Evolutionary conservation across 2,888 invertebrate species (phyloP).

Genomic region (Pristionchus arcanus): DNA sequence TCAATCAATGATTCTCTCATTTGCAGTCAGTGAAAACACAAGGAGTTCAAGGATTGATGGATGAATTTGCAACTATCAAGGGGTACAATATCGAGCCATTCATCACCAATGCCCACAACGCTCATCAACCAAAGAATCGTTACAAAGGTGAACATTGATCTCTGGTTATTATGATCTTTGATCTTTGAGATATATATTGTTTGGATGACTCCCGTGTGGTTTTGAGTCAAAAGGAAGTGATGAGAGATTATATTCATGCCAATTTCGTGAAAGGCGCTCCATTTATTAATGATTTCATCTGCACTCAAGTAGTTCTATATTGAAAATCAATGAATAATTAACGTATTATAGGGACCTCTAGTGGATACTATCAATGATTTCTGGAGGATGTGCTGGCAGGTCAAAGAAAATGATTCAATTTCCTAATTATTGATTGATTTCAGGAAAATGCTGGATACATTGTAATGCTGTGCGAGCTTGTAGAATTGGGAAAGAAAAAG

Average conservation of each 20-base stretch:
- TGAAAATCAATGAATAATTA: not conserved
- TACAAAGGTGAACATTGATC: slow-evolving; percentile 37
- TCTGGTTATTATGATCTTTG: not conserved
- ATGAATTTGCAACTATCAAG: slow-evolving; percentile 15
- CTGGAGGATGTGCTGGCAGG: slow-evolving; percentile 67
- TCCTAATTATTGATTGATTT: not conserved
- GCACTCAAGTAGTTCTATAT: not conserved
- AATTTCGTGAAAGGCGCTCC: slow-evolving; percentile 59
- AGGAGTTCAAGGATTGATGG: slow-evolving; percentile 21
- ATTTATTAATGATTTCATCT: slow-evolving; percentile 39
- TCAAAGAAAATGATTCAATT: not conserved
- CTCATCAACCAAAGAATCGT: slow-evolving; percentile 39
- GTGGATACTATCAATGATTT: slow-evolving; percentile 65
- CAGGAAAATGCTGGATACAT: slow-evolving; percentile 60
- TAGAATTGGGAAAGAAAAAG: slow-evolving; percentile 61
- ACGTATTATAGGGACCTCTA: slow-evolving; percentile 62
- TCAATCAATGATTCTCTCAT: not conserved
- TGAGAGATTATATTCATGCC: slow-evolving; percentile 64
- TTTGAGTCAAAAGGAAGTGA: slow-evolving; percentile 18
- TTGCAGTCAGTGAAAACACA: not conserved
- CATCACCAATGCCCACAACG: slow-evolving; percentile 38
- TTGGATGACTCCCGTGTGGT: slow-evolving; percentile 31
- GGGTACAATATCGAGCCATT: slow-evolving; percentile 41
- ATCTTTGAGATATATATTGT: slow-evolving; percentile 33
- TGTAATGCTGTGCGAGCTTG: slow-evolving; percentile 63